Percentiles rank a stretch among this genome's conserved stretches.
phyloP scores from a whole-genome alignment of 1,140 invertebrate species.

The Limonius californicus region DNA sequence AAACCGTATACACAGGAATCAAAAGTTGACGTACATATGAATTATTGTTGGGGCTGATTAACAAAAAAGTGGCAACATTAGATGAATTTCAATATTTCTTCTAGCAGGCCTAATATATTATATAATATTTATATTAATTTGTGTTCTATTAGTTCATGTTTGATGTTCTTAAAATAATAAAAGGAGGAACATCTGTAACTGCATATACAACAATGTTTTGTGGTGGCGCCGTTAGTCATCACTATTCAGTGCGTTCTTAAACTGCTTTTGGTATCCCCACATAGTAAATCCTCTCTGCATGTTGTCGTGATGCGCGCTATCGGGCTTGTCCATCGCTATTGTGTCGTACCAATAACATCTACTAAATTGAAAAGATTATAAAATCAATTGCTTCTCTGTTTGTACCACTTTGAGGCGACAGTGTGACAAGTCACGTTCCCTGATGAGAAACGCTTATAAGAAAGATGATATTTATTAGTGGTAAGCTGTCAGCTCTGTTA shows the following conservation, averaged over 20 bases:
- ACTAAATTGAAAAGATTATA: slow-evolving; percentile 47
- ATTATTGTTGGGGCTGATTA: too few species aligned
- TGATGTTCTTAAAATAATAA: too few species aligned
- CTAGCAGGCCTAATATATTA: too few species aligned
- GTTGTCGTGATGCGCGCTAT: slow-evolving; percentile 33
- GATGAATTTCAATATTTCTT: too few species aligned
- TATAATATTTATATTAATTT: too few species aligned
- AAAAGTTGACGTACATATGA: too few species aligned
- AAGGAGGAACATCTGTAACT: too few species aligned
- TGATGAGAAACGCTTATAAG: background rate
- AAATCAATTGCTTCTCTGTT: slow-evolving; percentile 40
- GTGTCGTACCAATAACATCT: slow-evolving; percentile 46
- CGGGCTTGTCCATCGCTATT: slow-evolving; percentile 45
- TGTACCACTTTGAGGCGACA: slow-evolving; percentile 34
- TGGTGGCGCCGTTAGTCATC: background rate
- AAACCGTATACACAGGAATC: too few species aligned
- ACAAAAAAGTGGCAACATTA: too few species aligned
- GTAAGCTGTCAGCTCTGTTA: background rate
- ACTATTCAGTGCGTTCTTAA: background rate
- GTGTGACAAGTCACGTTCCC: slow-evolving; percentile 25
- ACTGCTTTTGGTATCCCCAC: background rate
- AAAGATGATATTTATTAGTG: slow-evolving; percentile 6
- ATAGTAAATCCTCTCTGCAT: slow-evolving; percentile 20
- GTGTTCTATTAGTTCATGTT: too few species aligned
- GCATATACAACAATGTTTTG: too few species aligned